phyloP scores from a whole-genome alignment of 53 echinoderm and acorn worm genomes.

The Antedon mediterranea region DNA sequence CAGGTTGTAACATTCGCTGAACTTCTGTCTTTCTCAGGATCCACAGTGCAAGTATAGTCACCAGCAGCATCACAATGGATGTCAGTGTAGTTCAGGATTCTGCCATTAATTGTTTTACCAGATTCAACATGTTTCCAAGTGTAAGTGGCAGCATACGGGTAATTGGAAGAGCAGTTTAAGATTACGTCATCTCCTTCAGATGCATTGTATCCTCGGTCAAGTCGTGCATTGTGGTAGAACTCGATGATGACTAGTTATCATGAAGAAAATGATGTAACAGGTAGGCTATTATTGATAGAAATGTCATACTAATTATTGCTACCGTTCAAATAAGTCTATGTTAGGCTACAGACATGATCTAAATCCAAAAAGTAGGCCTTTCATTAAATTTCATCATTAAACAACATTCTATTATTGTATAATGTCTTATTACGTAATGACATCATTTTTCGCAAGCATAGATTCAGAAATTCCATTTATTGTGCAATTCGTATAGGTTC shows the following conservation, averaged over 20 bases:
- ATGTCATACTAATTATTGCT: no score
- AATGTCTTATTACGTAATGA: no score
- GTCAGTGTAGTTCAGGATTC: not conserved
- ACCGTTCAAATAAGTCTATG: no score
- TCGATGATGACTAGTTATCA: not conserved
- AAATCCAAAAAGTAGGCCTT: no score
- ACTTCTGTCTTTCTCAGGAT: not conserved
- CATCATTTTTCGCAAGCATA: no score
- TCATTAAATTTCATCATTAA: no score
- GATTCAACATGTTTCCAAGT: not conserved
- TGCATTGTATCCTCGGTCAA: not conserved
- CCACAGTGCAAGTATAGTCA: not conserved
- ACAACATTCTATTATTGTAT: no score
- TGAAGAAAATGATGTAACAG: not conserved
- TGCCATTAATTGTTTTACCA: not conserved
- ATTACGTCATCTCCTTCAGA: not conserved
- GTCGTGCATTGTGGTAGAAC: not conserved
- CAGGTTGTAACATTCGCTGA: not conserved
- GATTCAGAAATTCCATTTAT: no score
- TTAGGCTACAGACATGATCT: no score
- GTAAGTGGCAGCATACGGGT: not conserved
- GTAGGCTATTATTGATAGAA: no score
- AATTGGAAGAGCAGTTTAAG: not conserved
- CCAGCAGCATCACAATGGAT: not conserved
- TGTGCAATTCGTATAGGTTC: no score